These are phyloP conservation scores for Spicauda simplicius DNA, from an alignment of 2,888 invertebrate genomes.

Conservation along the genomic window DNA sequence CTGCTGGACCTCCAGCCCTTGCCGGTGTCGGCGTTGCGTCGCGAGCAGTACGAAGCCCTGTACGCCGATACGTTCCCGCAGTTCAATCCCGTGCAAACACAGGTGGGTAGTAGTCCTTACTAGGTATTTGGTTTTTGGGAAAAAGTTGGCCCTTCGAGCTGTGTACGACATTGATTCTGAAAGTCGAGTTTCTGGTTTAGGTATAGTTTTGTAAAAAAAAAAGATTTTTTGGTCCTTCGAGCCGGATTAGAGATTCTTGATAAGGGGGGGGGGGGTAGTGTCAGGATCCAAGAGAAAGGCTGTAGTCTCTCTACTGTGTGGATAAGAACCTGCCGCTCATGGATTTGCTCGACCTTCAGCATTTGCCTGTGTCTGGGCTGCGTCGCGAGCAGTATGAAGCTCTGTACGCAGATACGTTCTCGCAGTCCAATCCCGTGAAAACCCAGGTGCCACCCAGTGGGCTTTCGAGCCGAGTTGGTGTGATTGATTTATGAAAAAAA, in stretches of 20 bases:
- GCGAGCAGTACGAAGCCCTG: conserved; percentile 92
- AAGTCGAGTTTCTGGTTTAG: too few relatives aligned
- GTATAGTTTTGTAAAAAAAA: background rate
- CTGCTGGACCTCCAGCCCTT: conserved; percentile 98
- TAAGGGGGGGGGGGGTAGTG: too few relatives aligned
- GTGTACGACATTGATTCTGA: background rate
- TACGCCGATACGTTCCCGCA: conserved; percentile 95
- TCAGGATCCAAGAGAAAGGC: too few relatives aligned
- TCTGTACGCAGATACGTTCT: conserved; percentile 93
- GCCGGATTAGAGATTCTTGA: background rate
- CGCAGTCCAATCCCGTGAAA: conserved; percentile 99
- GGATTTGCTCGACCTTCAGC: conserved; percentile 97
- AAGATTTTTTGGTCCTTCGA: background rate
- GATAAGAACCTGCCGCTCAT: conserved; percentile 99
- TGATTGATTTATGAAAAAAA: too few relatives aligned
- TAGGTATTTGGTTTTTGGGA: background rate
- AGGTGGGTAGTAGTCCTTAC: conserved; percentile 83
- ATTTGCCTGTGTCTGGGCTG: conserved; percentile 96
- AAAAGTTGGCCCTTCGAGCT: background rate
- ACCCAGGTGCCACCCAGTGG: conserved; percentile 89
- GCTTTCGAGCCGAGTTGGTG: too few relatives aligned
- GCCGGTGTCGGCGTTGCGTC: conserved; percentile 96
- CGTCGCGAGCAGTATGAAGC: conserved; percentile 94
- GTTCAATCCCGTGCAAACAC: conserved; percentile 99
- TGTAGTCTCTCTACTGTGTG: too few relatives aligned